A percentile compares a stretch with the other conserved stretches of the same genome.
These are phyloP conservation scores for Pogoniulus pusillus DNA, from an alignment of 2,797 vertebrate species.

Conservation along the genomic window DNA sequence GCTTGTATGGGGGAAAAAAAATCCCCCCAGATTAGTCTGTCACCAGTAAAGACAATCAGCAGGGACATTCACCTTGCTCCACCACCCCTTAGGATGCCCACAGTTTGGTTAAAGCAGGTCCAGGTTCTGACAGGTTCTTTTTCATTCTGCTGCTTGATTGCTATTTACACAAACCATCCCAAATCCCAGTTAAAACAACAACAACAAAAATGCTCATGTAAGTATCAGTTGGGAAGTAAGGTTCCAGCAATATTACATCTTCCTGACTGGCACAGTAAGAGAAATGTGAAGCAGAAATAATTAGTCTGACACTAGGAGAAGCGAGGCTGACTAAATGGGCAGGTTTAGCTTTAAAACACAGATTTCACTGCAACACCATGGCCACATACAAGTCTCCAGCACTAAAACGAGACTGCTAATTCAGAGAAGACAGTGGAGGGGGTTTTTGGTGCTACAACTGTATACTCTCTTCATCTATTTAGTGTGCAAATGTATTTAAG, in stretches of 20 bases:
- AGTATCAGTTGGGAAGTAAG: conserved; percentile 19
- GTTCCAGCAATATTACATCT: conserved; percentile 24
- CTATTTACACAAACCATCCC: conserved; percentile 34
- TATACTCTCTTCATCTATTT: conserved; percentile 31
- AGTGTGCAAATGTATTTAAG: conserved; percentile 36
- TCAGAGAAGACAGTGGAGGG: background rate
- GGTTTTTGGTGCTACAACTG: background rate
- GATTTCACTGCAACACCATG: background rate
- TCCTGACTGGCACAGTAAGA: background rate
- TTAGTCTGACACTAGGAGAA: conserved; percentile 48
- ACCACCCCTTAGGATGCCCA: background rate
- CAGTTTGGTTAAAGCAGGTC: conserved; percentile 33
- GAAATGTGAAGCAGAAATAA: conserved; percentile 32
- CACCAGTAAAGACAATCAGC: background rate
- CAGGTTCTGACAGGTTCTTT: conserved; percentile 50
- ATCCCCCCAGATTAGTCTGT: background rate
- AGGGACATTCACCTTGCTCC: background rate
- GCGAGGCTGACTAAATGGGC: background rate
- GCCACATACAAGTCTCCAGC: background rate
- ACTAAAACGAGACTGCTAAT: conserved; percentile 44
- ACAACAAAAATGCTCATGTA: background rate
- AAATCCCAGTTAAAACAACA: background rate
- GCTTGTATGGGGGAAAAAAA: background rate
- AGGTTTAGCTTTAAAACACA: conserved; percentile 45
- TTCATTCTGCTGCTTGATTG: conserved; percentile 26